These are phyloP conservation scores for Anguilla pacifica DNA, from an alignment of 2,797 vertebrate species.

Conservation along the genomic window DNA sequence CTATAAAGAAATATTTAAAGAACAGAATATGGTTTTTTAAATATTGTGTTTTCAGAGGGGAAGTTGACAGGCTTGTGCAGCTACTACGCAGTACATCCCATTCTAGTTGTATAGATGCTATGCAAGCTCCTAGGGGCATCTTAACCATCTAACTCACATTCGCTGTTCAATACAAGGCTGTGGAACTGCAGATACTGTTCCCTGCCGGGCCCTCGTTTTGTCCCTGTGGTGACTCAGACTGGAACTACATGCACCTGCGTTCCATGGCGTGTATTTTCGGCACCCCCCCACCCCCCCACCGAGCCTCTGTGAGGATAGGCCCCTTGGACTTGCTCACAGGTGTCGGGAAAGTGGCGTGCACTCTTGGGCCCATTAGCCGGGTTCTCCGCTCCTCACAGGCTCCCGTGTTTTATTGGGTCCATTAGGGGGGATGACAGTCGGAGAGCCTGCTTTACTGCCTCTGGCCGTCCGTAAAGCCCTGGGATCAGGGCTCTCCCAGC, in stretches of 20 bases:
- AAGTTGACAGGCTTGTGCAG: neutral
- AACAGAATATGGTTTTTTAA: no score
- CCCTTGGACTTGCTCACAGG: conserved; percentile 53
- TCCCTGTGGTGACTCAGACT: neutral
- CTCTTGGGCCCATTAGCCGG: conserved; percentile 63
- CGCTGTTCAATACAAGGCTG: neutral
- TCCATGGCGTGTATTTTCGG: conserved; percentile 51
- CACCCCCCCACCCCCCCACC: conserved; percentile 36
- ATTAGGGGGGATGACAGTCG: conserved; percentile 72
- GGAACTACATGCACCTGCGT: conserved; percentile 63
- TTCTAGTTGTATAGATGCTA: neutral
- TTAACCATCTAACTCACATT: neutral
- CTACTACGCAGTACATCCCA: neutral
- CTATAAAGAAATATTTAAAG: no score
- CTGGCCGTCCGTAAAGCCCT: conserved; percentile 74
- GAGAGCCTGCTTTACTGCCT: conserved; percentile 78
- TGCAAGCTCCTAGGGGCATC: neutral
- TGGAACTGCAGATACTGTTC: neutral
- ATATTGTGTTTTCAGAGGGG: neutral
- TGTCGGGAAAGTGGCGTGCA: conserved; percentile 66
- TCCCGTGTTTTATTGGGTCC: conserved; percentile 70
- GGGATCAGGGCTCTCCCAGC: conserved; percentile 69
- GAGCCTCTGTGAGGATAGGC: conserved; percentile 18
- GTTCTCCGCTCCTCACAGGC: conserved; percentile 71
- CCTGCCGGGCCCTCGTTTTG: neutral